phyloP scores from a whole-genome alignment of 2,888 invertebrate genomes.

The Dromius quadrimaculatus region DNA sequence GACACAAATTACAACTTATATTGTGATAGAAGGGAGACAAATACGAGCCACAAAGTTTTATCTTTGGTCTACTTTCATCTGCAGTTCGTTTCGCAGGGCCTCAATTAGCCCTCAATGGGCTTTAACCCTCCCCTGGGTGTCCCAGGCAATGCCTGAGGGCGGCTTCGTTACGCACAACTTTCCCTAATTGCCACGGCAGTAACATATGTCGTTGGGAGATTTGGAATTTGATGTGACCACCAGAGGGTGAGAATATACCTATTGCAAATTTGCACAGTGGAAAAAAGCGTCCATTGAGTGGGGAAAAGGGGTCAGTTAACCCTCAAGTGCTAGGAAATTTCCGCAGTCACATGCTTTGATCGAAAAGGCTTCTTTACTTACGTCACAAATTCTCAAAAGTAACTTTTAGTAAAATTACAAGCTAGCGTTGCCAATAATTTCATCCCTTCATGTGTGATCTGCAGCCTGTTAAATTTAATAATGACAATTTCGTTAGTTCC shows the following conservation, averaged over 20 bases:
- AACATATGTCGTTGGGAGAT: conserved; percentile 5
- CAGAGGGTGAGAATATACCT: neutral
- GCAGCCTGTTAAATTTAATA: no score
- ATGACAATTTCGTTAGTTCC: no score
- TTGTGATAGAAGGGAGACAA: neutral
- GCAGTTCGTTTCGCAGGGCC: neutral
- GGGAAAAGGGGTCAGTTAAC: neutral
- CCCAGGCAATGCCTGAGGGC: neutral
- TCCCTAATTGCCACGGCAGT: neutral
- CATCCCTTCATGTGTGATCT: no score
- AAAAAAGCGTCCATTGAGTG: neutral
- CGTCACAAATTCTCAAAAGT: neutral
- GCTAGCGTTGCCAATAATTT: no score
- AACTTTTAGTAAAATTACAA: no score
- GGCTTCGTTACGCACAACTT: conserved; percentile 1
- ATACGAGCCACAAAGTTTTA: neutral
- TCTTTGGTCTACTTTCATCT: neutral
- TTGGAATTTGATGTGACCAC: neutral
- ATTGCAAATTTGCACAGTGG: neutral
- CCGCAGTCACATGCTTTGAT: neutral
- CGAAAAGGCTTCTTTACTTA: neutral
- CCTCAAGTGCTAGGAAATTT: conserved; percentile 2
- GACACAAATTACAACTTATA: no score
- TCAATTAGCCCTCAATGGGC: conserved; percentile 7
- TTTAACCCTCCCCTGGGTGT: neutral